Percentiles rank a stretch among this genome's conserved stretches.
These are phyloP conservation scores for Bombyx mori DNA, from an alignment of 1,140 invertebrate species.

Conservation along the genomic window ASM3026992v2 NC_085116.1:9212501-9213000, in stretches of 20 bases:
- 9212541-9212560: background rate
- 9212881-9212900: constrained; percentile 79
- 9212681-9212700: constrained; percentile 77
- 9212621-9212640: background rate
- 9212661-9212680: constrained; percentile 78
- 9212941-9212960: constrained; percentile 16
- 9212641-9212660: constrained; percentile 32
- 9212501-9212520: constrained; percentile 35
- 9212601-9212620: background rate
- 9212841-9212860: constrained; percentile 21
- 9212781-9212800: background rate
- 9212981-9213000: constrained; percentile 9
- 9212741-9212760: constrained; percentile 79
- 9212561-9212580: background rate
- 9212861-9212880: constrained; percentile 83
- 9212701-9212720: constrained; percentile 82
- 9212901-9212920: constrained; percentile 17
- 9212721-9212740: constrained; percentile 82
- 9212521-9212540: constrained; percentile 6
- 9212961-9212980: constrained; percentile 12
- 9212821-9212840: background rate
- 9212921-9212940: constrained; percentile 23
- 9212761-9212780: constrained; percentile 83
- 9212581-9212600: constrained; percentile 4
- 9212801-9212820: no score